Base-by-base conservation (phyloP, 1,140 invertebrate species). In the Drosophila orosa region DNA sequence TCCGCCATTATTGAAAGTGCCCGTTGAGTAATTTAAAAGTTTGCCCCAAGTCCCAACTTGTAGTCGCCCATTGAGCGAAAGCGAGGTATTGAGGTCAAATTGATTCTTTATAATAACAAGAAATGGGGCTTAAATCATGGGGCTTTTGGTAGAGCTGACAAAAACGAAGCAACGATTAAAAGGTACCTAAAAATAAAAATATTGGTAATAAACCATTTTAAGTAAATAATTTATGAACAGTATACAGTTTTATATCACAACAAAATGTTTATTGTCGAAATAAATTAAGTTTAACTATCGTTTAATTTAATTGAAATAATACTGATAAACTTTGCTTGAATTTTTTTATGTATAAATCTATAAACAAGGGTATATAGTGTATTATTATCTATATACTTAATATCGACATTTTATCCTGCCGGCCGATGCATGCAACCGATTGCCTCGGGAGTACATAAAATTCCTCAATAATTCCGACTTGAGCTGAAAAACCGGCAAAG, bases 21-120 rank as follows among this genome's bases (percentile, higher is more conserved):
- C 59, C 79, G 79, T 66, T 74, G 83, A 87, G 83, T 86, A 86
- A 86, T 86, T 86, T 86, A 77, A 86, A 86, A 86, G 84, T 86
- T 87, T 79, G 74, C 44, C 73, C 39, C 48, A 59, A 61, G 39
- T 13, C 59, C 12, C 56, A 75, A 79, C 62, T 69, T 80, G 80
- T 63, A 71, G 57, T 62, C 55, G 55, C 47, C 74, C 69, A 42
- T 68, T 35, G 50, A 69, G 54, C 45, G 25, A 13, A 15, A 24
- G 22, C 24, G n/a, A 47, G 22, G 61, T 76, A 86, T 86, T 87
- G 72, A 62, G 75, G 79, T 83, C 83, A 76, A 86, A 86, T 87
- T 86, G 83, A 86, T 83, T 86, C 67, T 80, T 60, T 73, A 79
- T 82, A 80, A 69, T 83, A 79, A 83, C 66, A 57, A 69, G 40